Evolutionary conservation across 2,113 vertebrate species (phyloP).

Genomic region (Herpailurus yagouaroundi): DNA sequence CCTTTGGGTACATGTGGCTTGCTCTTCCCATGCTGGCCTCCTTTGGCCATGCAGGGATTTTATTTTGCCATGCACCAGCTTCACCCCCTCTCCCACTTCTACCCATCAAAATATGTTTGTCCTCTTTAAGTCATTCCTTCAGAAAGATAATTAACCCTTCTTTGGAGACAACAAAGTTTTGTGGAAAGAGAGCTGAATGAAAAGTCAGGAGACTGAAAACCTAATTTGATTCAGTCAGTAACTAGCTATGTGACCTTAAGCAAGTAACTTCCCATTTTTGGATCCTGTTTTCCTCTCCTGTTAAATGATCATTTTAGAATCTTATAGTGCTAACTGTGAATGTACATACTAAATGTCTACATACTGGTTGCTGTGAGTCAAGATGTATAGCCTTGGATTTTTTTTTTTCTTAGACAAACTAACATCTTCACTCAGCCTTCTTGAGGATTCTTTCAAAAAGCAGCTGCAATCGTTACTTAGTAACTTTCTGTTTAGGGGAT

Average conservation of each 20-base stretch:
- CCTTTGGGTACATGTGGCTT: neutral
- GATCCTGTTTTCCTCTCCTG: neutral
- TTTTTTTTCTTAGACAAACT: neutral
- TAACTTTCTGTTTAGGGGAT: slow-evolving; percentile 1
- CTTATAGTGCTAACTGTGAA: neutral
- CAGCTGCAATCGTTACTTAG: neutral
- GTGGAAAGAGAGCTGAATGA: neutral
- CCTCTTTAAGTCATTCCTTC: neutral
- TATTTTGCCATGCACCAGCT: neutral
- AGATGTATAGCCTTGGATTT: neutral
- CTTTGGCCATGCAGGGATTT: neutral
- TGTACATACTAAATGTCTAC: neutral
- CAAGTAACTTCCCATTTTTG: neutral
- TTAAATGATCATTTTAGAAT: slow-evolving; percentile 2
- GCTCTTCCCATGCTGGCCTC: neutral
- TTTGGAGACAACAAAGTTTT: neutral
- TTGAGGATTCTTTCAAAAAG: neutral
- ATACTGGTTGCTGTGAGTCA: neutral
- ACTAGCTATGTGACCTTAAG: neutral
- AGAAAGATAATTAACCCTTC: neutral
- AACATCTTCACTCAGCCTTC: neutral
- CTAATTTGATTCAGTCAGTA: neutral
- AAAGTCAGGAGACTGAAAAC: neutral
- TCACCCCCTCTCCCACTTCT: neutral
- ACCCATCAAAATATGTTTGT: neutral